Evolutionary conservation across 92 coral and sea anemone genomes (phyloP), one percentile per base, ranked within the genome.

Genomic region (Zoanthus gigantus): DNA sequence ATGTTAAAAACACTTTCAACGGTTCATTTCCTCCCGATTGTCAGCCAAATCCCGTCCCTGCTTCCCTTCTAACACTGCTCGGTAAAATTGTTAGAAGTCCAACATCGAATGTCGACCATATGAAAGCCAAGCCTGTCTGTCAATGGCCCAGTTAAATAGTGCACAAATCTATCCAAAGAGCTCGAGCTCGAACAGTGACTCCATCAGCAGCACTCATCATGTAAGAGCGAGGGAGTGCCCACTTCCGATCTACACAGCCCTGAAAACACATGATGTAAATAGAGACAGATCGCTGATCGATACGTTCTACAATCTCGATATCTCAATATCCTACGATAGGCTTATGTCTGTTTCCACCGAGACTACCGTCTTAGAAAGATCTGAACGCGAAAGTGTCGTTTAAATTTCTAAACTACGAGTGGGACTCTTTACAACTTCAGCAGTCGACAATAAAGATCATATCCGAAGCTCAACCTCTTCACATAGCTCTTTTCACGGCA

Each of bases 101-200:
- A 0, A 86, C 92, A 2, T 68, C 63, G 76, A 88, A 88, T 14
- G 44, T 44, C 15, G 83, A 89, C 68, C 90, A 12, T 9, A 9
- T 66, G 78, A 86, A 45, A 90, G 81, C 60, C 94, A 92, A 87
- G 94, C 95, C 12, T 90, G 94, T 46, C 86, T 94, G 13, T 58
- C 94, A 6, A 74, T 94, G 57, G 78, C 95, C 9, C 95, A 94
- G 74, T 78, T 94, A 16, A 14, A 69, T 94, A 23, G 85, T 88
- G 34, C 89, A 92, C 34, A 92, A 90, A 90, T 77, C 88, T 61
- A 65, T 88, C 14, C 1, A 84, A 0, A 45, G 73, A 53, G 67
- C 66, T 2, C 82, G 83, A 4, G 32, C 18, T 54, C n/a, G n/a
- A n/a, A n/a, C n/a, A n/a, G 23, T 34, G 82, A 83, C 67, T 65